phyloP scores from a whole-genome alignment of 2,797 vertebrate genomes.

The Dipus sagitta region DNA sequence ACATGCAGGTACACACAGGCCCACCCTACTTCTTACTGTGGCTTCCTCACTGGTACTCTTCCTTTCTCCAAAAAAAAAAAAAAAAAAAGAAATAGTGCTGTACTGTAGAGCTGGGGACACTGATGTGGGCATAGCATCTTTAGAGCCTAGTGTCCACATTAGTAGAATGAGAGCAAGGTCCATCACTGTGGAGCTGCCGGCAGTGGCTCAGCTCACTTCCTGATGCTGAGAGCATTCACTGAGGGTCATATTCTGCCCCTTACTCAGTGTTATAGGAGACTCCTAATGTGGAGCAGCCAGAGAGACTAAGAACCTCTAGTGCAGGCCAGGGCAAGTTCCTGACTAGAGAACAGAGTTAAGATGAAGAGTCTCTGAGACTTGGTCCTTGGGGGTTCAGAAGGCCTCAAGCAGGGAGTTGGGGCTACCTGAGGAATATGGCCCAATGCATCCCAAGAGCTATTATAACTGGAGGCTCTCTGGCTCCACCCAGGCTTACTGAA shows the following conservation, averaged over 20 bases:
- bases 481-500: not conserved
- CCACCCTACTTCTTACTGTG: not conserved
- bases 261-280: not conserved
- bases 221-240: not conserved
- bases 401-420: not conserved
- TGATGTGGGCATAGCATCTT: rapidly evolving
- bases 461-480: no score
- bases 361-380: no score
- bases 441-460: not conserved
- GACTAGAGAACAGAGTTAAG: not conserved
- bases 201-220: no score
- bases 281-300: no score
- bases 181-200: not conserved
- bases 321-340: not conserved
- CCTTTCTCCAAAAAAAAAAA: not conserved
- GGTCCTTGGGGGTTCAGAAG: not conserved
- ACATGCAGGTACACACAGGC: not conserved
- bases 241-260: rapidly evolving
- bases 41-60: not conserved
- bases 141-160: not conserved
- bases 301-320: not conserved
- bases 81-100: rapidly evolving
- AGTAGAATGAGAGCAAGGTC: not conserved
- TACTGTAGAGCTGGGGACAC: not conserved
- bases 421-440: not conserved